Percentiles rank a stretch among this genome's conserved stretches.
phyloP scores from a whole-genome alignment of 2,888 invertebrate genomes.

The Lobophora halterata region DNA sequence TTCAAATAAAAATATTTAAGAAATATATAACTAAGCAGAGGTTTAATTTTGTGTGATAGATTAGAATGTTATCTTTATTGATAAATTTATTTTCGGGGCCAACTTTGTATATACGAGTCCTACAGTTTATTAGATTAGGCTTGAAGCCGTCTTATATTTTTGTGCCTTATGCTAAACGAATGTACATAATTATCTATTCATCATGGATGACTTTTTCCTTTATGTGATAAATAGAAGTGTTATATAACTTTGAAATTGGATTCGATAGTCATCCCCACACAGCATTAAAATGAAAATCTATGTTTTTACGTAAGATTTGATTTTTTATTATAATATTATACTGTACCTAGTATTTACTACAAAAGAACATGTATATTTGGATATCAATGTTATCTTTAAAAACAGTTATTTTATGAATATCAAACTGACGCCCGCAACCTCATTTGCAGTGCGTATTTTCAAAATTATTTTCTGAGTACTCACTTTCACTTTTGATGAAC shows the following conservation, averaged over 20 bases:
- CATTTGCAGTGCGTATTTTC: too few species aligned
- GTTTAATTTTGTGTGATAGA: conserved; percentile 35
- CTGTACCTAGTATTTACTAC: too few species aligned
- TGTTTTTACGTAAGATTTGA: too few species aligned
- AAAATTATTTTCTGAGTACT: too few species aligned
- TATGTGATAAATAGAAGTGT: conserved; percentile 56
- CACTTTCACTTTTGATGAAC: too few species aligned
- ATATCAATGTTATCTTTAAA: too few species aligned
- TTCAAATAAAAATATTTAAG: conserved; percentile 32
- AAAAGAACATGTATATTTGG: too few species aligned
- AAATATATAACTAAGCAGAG: conserved; percentile 35
- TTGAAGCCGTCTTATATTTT: conserved; percentile 65
- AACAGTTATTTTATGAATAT: too few species aligned
- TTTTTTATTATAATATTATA: too few species aligned
- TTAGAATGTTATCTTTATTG: conserved; percentile 28
- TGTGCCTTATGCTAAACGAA: conserved; percentile 58
- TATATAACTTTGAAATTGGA: conserved; percentile 47
- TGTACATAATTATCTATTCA: conserved; percentile 75
- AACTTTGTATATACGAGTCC: conserved; percentile 60
- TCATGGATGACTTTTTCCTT: conserved; percentile 63
- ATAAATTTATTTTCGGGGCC: conserved; percentile 62
- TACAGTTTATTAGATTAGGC: conserved; percentile 48
- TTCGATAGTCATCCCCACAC: conserved; percentile 27
- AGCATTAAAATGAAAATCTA: conserved; percentile 6
- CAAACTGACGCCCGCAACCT: too few species aligned